Conservation (phyloP, 2,888 invertebrate genomes). For the Diabrotica balteata region DNA sequence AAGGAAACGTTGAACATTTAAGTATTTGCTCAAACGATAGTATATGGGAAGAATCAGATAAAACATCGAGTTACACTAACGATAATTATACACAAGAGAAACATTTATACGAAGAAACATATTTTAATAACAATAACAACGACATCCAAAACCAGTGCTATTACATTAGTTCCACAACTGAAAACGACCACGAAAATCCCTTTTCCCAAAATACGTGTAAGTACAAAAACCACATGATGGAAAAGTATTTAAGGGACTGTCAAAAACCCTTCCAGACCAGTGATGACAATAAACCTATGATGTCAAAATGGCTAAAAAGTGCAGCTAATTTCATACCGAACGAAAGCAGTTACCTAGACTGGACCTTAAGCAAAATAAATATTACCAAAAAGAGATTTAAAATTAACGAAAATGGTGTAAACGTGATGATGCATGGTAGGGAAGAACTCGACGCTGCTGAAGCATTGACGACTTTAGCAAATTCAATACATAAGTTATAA, state of each 20-base stretch:
- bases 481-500: slow-evolving; percentile 43
- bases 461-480: slow-evolving; percentile 73
- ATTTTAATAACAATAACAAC: slow-evolving; percentile 44
- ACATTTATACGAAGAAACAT: slow-evolving; percentile 53
- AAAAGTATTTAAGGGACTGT: slow-evolving; percentile 65
- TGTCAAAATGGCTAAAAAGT: slow-evolving; percentile 79
- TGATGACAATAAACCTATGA: slow-evolving; percentile 61
- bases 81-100: slow-evolving; percentile 30
- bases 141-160: slow-evolving; percentile 56
- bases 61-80: slow-evolving; percentile 38
- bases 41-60: slow-evolving; percentile 77
- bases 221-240: slow-evolving; percentile 68
- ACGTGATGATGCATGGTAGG: slow-evolving; percentile 62
- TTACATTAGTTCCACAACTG: slow-evolving; percentile 59
- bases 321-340: slow-evolving; percentile 77
- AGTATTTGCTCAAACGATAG: slow-evolving; percentile 81
- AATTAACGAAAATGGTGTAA: slow-evolving; percentile 29
- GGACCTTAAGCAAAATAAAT: slow-evolving; percentile 58
- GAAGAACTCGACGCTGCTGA: slow-evolving; percentile 81
- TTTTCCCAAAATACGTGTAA: slow-evolving; percentile 58
- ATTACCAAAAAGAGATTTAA: slow-evolving; percentile 53
- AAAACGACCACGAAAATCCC: slow-evolving; percentile 52
- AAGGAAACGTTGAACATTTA: slow-evolving; percentile 81
- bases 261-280: slow-evolving; percentile 49
- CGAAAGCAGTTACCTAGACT: slow-evolving; percentile 74